Base-by-base conservation (phyloP, 1,140 invertebrate species). In the Drosophila bipectinata region DNA sequence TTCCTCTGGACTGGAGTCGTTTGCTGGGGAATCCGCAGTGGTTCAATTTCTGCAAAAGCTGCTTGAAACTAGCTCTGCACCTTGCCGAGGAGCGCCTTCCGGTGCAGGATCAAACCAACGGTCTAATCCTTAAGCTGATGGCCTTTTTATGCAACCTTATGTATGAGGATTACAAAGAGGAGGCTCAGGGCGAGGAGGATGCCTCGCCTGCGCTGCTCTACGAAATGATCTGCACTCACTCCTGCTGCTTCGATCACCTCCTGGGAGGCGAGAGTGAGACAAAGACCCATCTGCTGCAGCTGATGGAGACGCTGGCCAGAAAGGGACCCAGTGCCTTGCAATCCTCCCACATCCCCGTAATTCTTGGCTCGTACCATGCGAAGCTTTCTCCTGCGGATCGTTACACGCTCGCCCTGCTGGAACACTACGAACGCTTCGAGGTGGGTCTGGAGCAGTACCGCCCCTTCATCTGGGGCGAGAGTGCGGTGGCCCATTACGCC, bases 401-500 rank as follows among this genome's bases (percentile, higher is more conserved):
- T 66, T 89, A 94, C 18, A 93, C 95, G 48, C 91, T 96, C 54
- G 92, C 93, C 18, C 93, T 96, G 72, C 82, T 96, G 32, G 92
- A 93, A 26, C 92, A 93, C 66, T 96, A 96, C 77, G 95, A 96
- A 90, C 90, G 82, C 32, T 92, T 93, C 52, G 93, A 93, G 12
- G 92, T 94, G 37, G 94, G 93, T 62, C 92, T 96, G 10, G 92
- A 93, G 47, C 93, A 95, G 91, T 97, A 94, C 77, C 94, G 95
- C 68, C 96, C 96, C 10, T 97, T 95, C 78, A 92, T 97, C 0
- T 97, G 95, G 94, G 96, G 97, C 5, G 94, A 94, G 82, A 94
- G 94, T 12, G 96, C 96, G 0, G 94, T 95, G 9, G 94, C 94
- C 32, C 94, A 96, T 90, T 97, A 97, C 77, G 94, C 95, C 10